Percentiles rank a stretch among this genome's conserved stretches.
Conservation (phyloP, 2,113 vertebrate species). For the Chaetops frenatus region DNA sequence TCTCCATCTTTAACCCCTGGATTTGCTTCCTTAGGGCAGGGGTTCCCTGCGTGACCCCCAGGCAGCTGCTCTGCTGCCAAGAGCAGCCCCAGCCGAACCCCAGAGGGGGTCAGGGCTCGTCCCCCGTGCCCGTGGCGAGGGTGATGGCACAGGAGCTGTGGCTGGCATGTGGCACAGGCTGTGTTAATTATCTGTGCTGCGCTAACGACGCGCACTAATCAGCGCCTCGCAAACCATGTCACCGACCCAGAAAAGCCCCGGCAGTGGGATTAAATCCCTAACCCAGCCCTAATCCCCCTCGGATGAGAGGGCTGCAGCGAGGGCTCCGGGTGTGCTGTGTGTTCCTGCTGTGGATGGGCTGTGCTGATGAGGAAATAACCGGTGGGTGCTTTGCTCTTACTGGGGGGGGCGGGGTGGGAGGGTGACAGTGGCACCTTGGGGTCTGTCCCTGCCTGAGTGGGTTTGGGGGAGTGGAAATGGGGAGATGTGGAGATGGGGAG, state of each 20-base stretch:
- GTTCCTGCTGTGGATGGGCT: fast-evolving
- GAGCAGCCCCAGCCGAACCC: not conserved
- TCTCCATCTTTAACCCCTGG: not conserved
- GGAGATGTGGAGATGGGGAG: not conserved
- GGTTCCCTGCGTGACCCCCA: not conserved
- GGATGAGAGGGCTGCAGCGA: not conserved
- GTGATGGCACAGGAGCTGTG: fast-evolving
- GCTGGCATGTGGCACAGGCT: not conserved
- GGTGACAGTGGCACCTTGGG: not conserved
- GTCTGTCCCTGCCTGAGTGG: not conserved
- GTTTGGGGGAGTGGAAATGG: fast-evolving
- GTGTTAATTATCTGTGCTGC: not conserved
- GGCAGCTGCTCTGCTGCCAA: not conserved
- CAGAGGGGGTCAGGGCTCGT: fast-evolving
- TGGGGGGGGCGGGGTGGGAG: not conserved
- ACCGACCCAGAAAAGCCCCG: slow-evolving; percentile 13
- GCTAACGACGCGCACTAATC: not conserved
- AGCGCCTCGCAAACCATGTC: not conserved
- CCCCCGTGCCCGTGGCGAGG: fast-evolving
- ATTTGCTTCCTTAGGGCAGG: not conserved
- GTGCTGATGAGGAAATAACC: fast-evolving
- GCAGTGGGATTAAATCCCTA: slow-evolving; percentile 14
- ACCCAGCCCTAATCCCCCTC: not conserved
- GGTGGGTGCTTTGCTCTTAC: not conserved
- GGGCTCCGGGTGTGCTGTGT: fast-evolving